A percentile compares a stretch with the other conserved stretches of the same genome.
These are phyloP conservation scores for Columba janthina DNA, from an alignment of 2,113 vertebrate species.

Conservation along the genomic window DNA sequence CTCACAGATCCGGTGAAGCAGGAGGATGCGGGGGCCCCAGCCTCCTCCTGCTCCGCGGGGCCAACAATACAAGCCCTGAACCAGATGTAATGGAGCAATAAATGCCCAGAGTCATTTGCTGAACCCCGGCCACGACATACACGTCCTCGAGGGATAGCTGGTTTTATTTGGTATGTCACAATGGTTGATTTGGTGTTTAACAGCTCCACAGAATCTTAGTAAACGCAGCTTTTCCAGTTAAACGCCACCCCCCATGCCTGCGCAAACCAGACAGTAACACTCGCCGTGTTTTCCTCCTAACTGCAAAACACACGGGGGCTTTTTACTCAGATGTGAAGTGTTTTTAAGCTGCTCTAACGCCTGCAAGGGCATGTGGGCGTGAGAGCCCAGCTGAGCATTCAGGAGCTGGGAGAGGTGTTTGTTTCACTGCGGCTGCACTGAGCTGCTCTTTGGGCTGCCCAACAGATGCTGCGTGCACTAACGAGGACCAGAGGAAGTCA, in stretches of 20 bases:
- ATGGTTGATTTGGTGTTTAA: background rate
- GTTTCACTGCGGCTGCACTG: background rate
- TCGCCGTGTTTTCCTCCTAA: background rate
- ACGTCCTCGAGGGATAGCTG: background rate
- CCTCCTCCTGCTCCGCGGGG: background rate
- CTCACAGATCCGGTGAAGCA: background rate
- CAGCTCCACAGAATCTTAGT: background rate
- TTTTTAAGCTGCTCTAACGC: background rate
- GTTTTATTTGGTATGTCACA: constrained; percentile 43
- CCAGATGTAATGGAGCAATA: constrained; percentile 24
- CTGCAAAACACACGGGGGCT: background rate
- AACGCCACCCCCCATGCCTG: background rate
- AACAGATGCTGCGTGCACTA: background rate
- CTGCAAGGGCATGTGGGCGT: background rate
- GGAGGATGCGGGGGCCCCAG: background rate
- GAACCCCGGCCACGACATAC: background rate
- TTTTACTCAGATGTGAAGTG: background rate
- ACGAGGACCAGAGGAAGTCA: background rate
- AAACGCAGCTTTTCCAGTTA: background rate
- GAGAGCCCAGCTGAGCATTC: background rate
- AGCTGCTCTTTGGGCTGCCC: background rate
- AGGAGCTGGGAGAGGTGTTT: background rate
- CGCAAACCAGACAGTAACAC: rapidly evolving
- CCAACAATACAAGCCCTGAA: constrained; percentile 33
- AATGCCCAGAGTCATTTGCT: background rate